Evolutionary conservation across 2,888 invertebrate species (phyloP).

Genomic region (Tenodera sinensis): DNA sequence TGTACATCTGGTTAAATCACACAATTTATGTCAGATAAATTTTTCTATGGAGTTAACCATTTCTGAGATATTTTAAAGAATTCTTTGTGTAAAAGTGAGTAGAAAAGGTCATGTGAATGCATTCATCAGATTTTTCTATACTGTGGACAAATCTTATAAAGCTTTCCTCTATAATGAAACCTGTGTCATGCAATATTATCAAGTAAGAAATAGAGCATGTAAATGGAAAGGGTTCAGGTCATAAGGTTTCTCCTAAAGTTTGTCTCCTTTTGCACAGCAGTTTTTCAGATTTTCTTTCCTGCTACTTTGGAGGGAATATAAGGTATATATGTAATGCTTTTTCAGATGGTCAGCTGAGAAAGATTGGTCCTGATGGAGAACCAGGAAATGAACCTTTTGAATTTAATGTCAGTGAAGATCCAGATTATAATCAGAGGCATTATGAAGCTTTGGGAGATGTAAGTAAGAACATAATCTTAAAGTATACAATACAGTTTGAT

Average conservation of each 20-base stretch:
- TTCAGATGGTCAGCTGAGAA: constrained; percentile 62
- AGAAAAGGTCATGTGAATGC: no score
- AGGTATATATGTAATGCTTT: neutral
- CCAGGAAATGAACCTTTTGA: constrained; percentile 56
- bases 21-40: no score
- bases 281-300: neutral
- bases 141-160: no score
- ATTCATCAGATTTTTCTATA: no score
- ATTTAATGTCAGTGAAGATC: constrained; percentile 60
- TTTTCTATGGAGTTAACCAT: no score
- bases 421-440: constrained; percentile 62
- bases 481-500: no score
- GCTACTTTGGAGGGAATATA: neutral
- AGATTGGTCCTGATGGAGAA: constrained; percentile 52
- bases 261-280: neutral
- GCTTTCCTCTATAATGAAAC: no score
- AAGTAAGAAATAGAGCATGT: no score
- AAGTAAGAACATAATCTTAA: constrained; percentile 19
- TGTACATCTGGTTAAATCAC: no score
- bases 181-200: no score
- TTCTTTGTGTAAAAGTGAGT: no score
- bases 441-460: constrained; percentile 71
- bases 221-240: neutral
- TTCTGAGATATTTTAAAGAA: no score
- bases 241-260: neutral